A percentile compares a stretch with the other conserved stretches of the same genome.
Evolutionary conservation across 2,888 invertebrate species (phyloP).

Genomic region (Allophyes oxyacanthae): DNA sequence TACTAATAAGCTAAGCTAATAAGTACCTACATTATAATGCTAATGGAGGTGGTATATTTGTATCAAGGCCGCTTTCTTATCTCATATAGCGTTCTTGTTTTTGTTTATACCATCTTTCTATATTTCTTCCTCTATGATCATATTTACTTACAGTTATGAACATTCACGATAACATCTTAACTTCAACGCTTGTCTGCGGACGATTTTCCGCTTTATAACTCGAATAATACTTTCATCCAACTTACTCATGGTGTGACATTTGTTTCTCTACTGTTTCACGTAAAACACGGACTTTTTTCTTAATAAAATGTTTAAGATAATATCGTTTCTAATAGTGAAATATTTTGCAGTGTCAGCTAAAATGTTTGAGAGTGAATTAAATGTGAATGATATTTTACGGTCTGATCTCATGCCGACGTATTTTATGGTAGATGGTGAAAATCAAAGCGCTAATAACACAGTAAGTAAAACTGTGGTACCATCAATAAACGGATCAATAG

Average conservation of each 20-base stretch:
- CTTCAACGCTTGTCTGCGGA: constrained; percentile 52
- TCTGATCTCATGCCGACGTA: constrained; percentile 92
- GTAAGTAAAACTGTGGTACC: constrained; percentile 53
- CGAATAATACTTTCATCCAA: constrained; percentile 72
- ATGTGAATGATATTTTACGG: constrained; percentile 92
- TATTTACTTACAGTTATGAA: constrained; percentile 66
- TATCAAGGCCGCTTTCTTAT: too few relatives aligned
- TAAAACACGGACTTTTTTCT: constrained; percentile 18
- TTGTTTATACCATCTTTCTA: too few relatives aligned
- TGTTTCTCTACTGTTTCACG: constrained; percentile 45
- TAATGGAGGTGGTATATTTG: too few relatives aligned
- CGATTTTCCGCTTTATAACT: constrained; percentile 84
- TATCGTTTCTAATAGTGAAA: constrained; percentile 22
- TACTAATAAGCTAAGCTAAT: too few relatives aligned
- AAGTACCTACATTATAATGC: too few relatives aligned
- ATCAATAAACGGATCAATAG: constrained; percentile 89
- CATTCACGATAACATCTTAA: constrained; percentile 65
- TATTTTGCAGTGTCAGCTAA: constrained; percentile 43
- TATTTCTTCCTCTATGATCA: constrained; percentile 8
- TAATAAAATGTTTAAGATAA: constrained; percentile 42
- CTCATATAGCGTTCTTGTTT: too few relatives aligned
- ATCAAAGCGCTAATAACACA: constrained; percentile 57
- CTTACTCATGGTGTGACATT: constrained; percentile 54
- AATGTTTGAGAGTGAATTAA: constrained; percentile 77
- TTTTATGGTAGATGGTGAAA: constrained; percentile 85